Conservation (phyloP, 2,797 vertebrate genomes). For the Eidolon dupreanum region DNA sequence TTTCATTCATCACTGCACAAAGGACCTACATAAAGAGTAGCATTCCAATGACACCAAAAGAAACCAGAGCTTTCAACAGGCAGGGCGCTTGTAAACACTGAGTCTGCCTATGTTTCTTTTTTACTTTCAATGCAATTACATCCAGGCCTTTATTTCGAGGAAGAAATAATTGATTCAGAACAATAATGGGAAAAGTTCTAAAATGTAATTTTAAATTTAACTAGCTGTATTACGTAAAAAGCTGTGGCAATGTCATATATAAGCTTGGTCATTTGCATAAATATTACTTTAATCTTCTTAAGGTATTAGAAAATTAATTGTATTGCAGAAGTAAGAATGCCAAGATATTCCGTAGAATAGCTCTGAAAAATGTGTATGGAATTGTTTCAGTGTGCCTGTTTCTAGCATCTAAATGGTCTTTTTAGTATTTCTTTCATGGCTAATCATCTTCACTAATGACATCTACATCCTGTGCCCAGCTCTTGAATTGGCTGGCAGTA, state of each 20-base stretch:
- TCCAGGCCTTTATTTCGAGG: conserved; percentile 32
- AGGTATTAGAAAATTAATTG: conserved; percentile 54
- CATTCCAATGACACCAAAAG: conserved; percentile 80
- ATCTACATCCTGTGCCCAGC: neutral
- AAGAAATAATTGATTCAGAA: neutral
- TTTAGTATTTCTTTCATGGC: neutral
- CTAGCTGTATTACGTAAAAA: neutral
- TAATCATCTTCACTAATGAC: neutral
- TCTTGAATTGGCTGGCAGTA: neutral
- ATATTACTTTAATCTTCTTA: conserved; percentile 60
- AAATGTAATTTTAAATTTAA: conserved; percentile 26
- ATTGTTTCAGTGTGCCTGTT: conserved; percentile 4
- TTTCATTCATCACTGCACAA: conserved; percentile 88
- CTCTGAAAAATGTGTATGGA: neutral
- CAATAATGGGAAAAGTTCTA: neutral
- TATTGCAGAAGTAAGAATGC: conserved; percentile 32
- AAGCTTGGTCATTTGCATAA: conserved; percentile 43
- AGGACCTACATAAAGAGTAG: conserved; percentile 80
- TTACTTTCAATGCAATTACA: conserved; percentile 41
- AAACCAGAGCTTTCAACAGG: conserved; percentile 73
- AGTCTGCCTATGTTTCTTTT: conserved; percentile 26
- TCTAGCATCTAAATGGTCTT: conserved; percentile 16
- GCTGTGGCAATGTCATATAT: neutral
- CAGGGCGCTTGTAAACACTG: conserved; percentile 72
- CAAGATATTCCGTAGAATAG: conserved; percentile 6